A percentile compares a stretch with the other conserved stretches of the same genome.
phyloP scores from a whole-genome alignment of 2,113 vertebrate genomes.

The Crotalus helleri region DNA sequence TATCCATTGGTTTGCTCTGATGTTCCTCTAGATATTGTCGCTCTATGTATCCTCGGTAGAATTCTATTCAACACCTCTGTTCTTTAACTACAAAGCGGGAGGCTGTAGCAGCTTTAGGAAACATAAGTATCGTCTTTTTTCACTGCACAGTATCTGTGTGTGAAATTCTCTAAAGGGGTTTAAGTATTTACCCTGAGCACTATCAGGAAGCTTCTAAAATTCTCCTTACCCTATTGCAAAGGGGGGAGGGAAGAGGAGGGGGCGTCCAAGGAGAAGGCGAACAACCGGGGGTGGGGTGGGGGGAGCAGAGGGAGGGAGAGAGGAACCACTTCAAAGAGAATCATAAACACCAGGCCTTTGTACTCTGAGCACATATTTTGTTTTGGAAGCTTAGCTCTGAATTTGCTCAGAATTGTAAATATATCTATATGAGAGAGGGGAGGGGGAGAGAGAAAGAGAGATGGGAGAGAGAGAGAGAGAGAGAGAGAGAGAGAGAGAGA shows the following conservation, averaged over 20 bases:
- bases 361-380: constrained; percentile 71
- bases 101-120: constrained; percentile 91
- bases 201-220: constrained; percentile 92
- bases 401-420: constrained; percentile 72
- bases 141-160: constrained; percentile 88
- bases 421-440: constrained; percentile 56
- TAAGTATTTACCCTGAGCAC: constrained; percentile 98
- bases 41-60: constrained; percentile 89
- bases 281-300: not conserved
- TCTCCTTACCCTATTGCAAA: constrained; percentile 97
- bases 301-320: not conserved
- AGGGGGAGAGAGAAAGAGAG: constrained; percentile 1
- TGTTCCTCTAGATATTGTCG: constrained; percentile 86
- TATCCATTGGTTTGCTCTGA: constrained; percentile 77
- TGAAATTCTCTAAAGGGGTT: constrained; percentile 99
- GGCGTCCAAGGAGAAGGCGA: not conserved
- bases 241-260: constrained; percentile 3
- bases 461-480: constrained; percentile 38
- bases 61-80: constrained; percentile 91
- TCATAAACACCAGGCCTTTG: constrained; percentile 83
- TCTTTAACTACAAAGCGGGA: constrained; percentile 92
- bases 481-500: not conserved
- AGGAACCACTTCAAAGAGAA: constrained; percentile 90
- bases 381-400: constrained; percentile 72
- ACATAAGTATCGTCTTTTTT: constrained; percentile 90